These are phyloP conservation scores for Bradynema listronoti DNA, from an alignment of 1,140 invertebrate genomes.

Conservation along the genomic window DNA sequence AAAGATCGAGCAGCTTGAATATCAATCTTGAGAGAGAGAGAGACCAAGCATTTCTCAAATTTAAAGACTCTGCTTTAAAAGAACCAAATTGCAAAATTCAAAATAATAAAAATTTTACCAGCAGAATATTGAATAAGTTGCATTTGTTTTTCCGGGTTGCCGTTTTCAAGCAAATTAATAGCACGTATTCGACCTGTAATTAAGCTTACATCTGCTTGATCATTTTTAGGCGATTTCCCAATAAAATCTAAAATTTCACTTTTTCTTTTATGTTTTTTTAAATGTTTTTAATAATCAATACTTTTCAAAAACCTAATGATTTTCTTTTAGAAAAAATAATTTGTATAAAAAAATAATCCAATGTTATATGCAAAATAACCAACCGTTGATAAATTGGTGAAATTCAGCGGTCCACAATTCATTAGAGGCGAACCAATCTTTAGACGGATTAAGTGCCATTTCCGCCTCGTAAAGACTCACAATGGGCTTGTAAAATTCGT, in stretches of 20 bases:
- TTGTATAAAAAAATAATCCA: conserved; percentile 2
- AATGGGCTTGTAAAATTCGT: conserved; percentile 39
- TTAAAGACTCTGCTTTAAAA: neutral
- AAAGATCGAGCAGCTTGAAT: neutral
- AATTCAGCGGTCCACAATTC: conserved; percentile 44
- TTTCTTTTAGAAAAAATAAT: neutral
- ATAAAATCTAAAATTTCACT: conserved; percentile 20
- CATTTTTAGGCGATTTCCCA: conserved; percentile 11
- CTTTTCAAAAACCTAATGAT: conserved; percentile 1
- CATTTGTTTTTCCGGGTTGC: neutral
- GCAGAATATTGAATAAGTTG: conserved; percentile 37
- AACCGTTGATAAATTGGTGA: conserved; percentile 23
- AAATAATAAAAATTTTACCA: conserved; percentile 10
- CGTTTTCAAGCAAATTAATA: neutral
- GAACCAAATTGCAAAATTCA: neutral
- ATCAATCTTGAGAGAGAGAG: neutral
- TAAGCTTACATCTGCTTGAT: conserved; percentile 30
- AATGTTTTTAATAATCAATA: neutral
- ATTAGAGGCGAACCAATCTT: conserved; percentile 31
- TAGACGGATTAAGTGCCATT: conserved; percentile 38
- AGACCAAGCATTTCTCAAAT: neutral
- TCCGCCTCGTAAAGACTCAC: conserved; percentile 48
- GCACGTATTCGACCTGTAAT: conserved; percentile 24
- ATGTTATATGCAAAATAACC: conserved; percentile 4
- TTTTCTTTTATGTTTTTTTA: neutral